phyloP scores from a whole-genome alignment of 2,888 invertebrate species.

The Cheilosia urbana region DNA sequence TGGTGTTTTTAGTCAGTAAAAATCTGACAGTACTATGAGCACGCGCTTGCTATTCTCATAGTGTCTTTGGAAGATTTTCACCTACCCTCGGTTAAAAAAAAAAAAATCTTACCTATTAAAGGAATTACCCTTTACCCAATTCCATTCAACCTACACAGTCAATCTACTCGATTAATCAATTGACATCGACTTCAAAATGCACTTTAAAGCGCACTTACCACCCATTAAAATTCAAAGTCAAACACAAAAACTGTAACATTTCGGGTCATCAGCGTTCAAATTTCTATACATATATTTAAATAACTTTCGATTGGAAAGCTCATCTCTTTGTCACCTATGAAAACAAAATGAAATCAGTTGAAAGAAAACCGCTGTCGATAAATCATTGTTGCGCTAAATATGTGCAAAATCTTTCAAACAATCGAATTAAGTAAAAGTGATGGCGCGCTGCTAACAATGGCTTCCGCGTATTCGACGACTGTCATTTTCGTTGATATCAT shows the following conservation, averaged over 20 bases:
- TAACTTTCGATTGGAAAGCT: constrained; percentile 42
- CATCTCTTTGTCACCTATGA: constrained; percentile 11
- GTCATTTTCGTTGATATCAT: not conserved
- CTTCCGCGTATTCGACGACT: not conserved
- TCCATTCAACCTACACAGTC: not conserved
- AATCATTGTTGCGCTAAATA: constrained; percentile 28
- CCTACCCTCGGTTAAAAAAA: too few species aligned
- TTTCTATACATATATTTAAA: constrained; percentile 3
- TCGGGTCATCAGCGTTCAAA: constrained; percentile 3
- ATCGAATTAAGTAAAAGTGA: constrained; percentile 46
- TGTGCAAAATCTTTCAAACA: constrained; percentile 28
- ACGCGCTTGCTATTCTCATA: too few species aligned
- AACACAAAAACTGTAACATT: constrained; percentile 12
- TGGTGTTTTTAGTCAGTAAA: too few species aligned
- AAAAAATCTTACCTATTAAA: too few species aligned
- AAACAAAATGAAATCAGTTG: constrained; percentile 21
- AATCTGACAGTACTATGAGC: too few species aligned
- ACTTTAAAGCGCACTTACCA: too few species aligned
- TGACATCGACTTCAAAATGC: not conserved
- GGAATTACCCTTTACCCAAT: too few species aligned
- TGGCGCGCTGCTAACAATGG: not conserved
- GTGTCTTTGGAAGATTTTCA: too few species aligned
- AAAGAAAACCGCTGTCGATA: constrained; percentile 9
- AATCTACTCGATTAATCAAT: not conserved
- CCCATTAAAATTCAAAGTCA: not conserved